Percentiles rank a stretch among this genome's conserved stretches.
These are phyloP conservation scores for Hypselothyrea guttata DNA, from an alignment of 2,888 invertebrate genomes.

Conservation along the genomic window DNA sequence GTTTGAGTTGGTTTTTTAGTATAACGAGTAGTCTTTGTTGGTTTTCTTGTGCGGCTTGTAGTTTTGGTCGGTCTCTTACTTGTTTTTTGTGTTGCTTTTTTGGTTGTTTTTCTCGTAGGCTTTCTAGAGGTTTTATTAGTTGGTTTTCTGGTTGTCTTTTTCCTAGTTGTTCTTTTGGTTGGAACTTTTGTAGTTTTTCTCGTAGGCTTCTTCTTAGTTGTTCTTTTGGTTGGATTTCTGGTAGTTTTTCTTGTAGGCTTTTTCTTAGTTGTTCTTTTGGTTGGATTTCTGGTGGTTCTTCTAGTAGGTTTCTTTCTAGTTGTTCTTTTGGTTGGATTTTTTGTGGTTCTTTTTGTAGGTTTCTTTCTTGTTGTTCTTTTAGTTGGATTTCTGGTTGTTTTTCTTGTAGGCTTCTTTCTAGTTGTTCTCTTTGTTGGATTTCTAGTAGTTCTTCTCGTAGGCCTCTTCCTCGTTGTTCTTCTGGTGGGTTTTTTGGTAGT, in stretches of 20 bases:
- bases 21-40: neutral
- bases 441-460: neutral
- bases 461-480: neutral
- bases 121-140: neutral
- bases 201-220: neutral
- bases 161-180: too few species aligned
- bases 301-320: neutral
- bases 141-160: too few species aligned
- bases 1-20: neutral
- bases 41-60: neutral
- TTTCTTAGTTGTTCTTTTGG: neutral
- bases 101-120: neutral
- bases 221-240: neutral
- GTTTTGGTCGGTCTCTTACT: neutral
- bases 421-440: neutral
- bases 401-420: neutral
- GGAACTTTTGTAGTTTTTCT: too few species aligned
- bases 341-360: conserved; percentile 2
- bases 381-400: conserved; percentile 1
- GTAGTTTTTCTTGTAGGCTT: neutral
- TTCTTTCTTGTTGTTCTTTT: neutral
- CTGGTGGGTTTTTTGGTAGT: neutral
- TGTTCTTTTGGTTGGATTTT: neutral
- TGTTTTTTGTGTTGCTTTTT: neutral
- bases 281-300: neutral